Evolutionary conservation across 2,113 vertebrate species (phyloP).

Genomic region (Gadus chalcogrammus): DNA sequence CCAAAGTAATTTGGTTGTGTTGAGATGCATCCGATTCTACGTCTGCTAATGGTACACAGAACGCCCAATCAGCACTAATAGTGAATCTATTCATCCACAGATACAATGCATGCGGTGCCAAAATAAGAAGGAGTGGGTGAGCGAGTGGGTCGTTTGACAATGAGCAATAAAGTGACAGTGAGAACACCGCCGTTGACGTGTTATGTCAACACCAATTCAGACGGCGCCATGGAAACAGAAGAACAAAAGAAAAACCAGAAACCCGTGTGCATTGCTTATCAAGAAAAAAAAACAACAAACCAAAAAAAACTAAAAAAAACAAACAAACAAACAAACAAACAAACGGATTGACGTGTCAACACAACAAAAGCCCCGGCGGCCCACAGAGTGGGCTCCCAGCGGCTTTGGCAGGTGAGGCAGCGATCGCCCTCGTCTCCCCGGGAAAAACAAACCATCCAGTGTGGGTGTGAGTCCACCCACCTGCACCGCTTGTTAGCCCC

Average conservation of each 20-base stretch:
- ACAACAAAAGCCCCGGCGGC: constrained; percentile 19
- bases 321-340: constrained; percentile 14
- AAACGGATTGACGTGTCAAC: too few species aligned
- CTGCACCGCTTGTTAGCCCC: constrained; percentile 62
- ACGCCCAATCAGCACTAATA: too few species aligned
- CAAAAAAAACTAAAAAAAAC: too few species aligned
- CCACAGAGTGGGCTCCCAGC: constrained; percentile 54
- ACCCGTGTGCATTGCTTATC: constrained; percentile 27
- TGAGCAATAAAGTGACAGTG: constrained; percentile 47
- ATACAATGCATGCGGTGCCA: constrained; percentile 40
- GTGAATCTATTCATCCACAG: too few species aligned
- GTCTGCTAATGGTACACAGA: constrained; percentile 11
- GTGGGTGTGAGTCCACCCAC: constrained; percentile 76
- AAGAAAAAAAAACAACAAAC: constrained; percentile 47
- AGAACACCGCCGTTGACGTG: constrained; percentile 41
- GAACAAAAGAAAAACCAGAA: constrained; percentile 5
- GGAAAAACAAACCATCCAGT: constrained; percentile 60
- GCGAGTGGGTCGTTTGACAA: constrained; percentile 28
- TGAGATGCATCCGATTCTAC: constrained; percentile 25
- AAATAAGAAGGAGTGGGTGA: constrained; percentile 35
- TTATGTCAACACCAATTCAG: constrained; percentile 57
- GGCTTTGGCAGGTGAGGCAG: constrained; percentile 44
- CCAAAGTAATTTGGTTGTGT: constrained; percentile 5
- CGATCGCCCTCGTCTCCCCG: constrained; percentile 54
- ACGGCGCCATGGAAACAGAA: constrained; percentile 24